Percentiles rank a stretch among this genome's conserved stretches.
Evolutionary conservation across 2,113 vertebrate species (phyloP).

Genomic region (Oreotragus oreotragus): DNA sequence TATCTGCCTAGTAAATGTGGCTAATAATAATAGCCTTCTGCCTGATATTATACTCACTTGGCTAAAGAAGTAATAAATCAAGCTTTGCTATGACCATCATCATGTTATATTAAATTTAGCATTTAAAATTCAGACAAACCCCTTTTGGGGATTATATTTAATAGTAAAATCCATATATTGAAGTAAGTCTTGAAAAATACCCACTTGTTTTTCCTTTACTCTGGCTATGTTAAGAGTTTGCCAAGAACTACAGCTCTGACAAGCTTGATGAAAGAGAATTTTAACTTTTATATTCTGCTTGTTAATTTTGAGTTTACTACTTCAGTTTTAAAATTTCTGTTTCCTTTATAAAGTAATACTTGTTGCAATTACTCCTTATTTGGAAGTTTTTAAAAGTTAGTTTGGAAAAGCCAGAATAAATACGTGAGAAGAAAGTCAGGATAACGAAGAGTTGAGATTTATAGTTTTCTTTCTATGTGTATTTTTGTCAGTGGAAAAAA

Average conservation of each 20-base stretch:
- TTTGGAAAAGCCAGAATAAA: neutral
- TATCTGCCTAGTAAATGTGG: neutral
- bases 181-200: neutral
- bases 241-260: neutral
- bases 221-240: neutral
- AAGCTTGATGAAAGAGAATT: neutral
- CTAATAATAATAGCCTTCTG: neutral
- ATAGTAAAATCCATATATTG: neutral
- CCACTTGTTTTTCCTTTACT: neutral
- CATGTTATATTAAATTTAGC: neutral
- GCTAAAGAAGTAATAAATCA: neutral
- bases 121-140: neutral
- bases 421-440: neutral
- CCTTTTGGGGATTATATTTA: neutral
- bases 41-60: neutral
- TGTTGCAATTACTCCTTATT: conserved; percentile 15
- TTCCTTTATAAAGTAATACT: neutral
- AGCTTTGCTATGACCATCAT: neutral
- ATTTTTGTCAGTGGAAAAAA: neutral
- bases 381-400: conserved; percentile 11
- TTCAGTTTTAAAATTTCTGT: neutral
- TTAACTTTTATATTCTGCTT: neutral
- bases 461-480: neutral
- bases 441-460: neutral
- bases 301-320: neutral